Evolutionary conservation across 2,888 invertebrate genomes (phyloP).

Genomic region (Archips crataeganus): DNA sequence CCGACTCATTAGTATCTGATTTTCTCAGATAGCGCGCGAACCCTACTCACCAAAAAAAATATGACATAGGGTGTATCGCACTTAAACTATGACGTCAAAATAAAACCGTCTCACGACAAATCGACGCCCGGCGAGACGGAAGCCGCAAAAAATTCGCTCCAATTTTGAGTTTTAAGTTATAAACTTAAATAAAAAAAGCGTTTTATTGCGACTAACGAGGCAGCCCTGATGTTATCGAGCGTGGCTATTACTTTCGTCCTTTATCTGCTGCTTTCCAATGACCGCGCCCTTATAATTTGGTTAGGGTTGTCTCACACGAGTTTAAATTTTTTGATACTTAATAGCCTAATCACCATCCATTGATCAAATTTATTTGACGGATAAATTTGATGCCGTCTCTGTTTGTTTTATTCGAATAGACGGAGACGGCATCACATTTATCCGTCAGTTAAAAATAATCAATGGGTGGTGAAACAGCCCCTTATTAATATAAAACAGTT

Average conservation of each 20-base stretch:
- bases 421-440: too few relatives aligned
- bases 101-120: constrained; percentile 70
- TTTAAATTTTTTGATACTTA: background rate
- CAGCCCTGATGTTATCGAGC: constrained; percentile 76
- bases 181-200: constrained; percentile 19
- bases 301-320: constrained; percentile 63
- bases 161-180: constrained; percentile 51
- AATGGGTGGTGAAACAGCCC: too few relatives aligned
- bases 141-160: constrained; percentile 80
- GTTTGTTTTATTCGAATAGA: too few relatives aligned
- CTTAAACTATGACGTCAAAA: constrained; percentile 46
- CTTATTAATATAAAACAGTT: too few relatives aligned
- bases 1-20: background rate
- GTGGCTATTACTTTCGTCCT: constrained; percentile 81
- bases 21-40: background rate
- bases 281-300: constrained; percentile 76
- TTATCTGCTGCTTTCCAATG: constrained; percentile 70
- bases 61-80: constrained; percentile 2
- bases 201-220: constrained; percentile 81
- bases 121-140: constrained; percentile 72
- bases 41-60: background rate
- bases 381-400: too few relatives aligned
- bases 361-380: too few relatives aligned
- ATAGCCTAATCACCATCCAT: too few relatives aligned
- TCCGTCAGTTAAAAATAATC: too few relatives aligned